Evolutionary conservation across 2,888 invertebrate genomes (phyloP).

Genomic region (Apodemia mormo): DNA sequence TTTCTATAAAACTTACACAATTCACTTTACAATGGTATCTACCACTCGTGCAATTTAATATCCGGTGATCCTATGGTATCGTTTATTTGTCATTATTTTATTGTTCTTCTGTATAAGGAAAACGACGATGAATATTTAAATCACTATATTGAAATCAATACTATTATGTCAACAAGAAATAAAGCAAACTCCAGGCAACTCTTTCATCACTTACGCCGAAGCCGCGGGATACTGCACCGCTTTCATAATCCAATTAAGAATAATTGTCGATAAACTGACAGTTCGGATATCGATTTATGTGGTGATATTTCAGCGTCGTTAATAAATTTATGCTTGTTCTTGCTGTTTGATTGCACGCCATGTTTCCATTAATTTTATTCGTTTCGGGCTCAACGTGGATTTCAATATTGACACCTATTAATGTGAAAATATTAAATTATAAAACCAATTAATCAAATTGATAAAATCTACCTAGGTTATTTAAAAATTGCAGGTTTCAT

Average conservation of each 20-base stretch:
- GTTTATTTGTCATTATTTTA: no score
- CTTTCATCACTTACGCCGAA: conserved; percentile 42
- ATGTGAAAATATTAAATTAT: conserved; percentile 18
- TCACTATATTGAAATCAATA: background rate
- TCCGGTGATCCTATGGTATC: no score
- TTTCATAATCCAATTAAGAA: conserved; percentile 82
- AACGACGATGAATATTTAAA: no score
- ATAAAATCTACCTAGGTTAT: background rate
- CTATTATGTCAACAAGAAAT: conserved; percentile 6
- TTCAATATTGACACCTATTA: conserved; percentile 54
- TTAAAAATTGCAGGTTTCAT: no score
- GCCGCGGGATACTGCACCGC: conserved; percentile 55
- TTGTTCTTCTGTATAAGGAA: no score
- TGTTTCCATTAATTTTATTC: conserved; percentile 71
- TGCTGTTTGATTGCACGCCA: conserved; percentile 73
- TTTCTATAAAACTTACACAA: no score
- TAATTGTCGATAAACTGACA: conserved; percentile 81
- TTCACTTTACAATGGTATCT: no score
- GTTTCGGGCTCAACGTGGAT: conserved; percentile 57
- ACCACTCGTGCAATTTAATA: no score
- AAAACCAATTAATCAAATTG: background rate
- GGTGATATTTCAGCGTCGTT: conserved; percentile 80
- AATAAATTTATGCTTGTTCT: conserved; percentile 81
- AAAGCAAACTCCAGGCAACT: conserved; percentile 25
- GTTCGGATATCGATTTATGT: conserved; percentile 77